A percentile compares a stretch with the other conserved stretches of the same genome.
phyloP scores from a whole-genome alignment of 2,888 invertebrate species.

The Spatulosminthurus flaviceps region DNA sequence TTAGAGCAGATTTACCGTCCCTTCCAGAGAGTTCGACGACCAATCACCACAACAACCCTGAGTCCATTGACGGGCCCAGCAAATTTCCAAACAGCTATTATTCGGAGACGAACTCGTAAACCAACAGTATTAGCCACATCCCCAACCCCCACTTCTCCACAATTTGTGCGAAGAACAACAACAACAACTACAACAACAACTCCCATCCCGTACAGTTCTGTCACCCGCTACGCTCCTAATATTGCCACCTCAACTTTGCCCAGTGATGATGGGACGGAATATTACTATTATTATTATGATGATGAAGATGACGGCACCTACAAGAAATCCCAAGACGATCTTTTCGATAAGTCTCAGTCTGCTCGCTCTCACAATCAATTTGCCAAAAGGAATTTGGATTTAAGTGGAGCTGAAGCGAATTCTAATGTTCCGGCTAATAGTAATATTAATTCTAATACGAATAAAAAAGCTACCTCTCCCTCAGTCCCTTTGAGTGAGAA shows the following conservation, averaged over 20 bases:
- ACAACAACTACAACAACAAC: slow-evolving; percentile 54
- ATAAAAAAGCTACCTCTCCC: slow-evolving; percentile 37
- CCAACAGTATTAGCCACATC: slow-evolving; percentile 42
- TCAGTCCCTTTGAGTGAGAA: slow-evolving; percentile 65
- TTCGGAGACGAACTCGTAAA: slow-evolving; percentile 49
- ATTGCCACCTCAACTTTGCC: slow-evolving; percentile 1
- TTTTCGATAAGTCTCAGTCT: slow-evolving; percentile 27
- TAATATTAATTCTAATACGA: not conserved
- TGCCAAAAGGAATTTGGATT: slow-evolving; percentile 55
- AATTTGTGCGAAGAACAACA: slow-evolving; percentile 43
- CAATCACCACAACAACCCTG: slow-evolving; percentile 47
- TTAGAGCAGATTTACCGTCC: slow-evolving; percentile 30
- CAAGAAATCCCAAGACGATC: slow-evolving; percentile 19
- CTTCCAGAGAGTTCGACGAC: slow-evolving; percentile 41
- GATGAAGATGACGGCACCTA: slow-evolving; percentile 76
- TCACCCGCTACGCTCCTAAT: slow-evolving; percentile 44
- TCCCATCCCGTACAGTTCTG: slow-evolving; percentile 46
- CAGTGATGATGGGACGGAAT: slow-evolving; percentile 42
- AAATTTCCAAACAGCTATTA: slow-evolving; percentile 50
- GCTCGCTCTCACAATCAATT: slow-evolving; percentile 49
- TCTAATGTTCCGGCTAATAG: not conserved
- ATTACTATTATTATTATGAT: slow-evolving; percentile 65
- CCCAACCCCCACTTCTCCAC: slow-evolving; percentile 5
- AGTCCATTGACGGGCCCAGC: slow-evolving; percentile 33
- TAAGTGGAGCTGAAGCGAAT: not conserved